Evolutionary conservation across 1,140 invertebrate species (phyloP).

Genomic region (Nylanderia fulva): DNA sequence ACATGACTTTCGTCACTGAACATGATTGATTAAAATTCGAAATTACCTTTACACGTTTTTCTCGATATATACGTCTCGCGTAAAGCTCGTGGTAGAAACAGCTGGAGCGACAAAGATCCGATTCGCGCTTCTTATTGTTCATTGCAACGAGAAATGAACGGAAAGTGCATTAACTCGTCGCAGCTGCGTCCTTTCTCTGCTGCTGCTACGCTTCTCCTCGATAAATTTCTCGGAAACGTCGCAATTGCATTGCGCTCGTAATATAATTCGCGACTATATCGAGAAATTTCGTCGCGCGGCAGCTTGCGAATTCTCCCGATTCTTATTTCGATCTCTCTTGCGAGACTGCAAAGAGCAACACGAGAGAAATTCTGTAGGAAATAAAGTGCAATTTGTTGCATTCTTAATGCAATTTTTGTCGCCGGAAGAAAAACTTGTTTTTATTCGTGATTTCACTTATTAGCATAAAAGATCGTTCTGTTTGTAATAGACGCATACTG

Average conservation of each 20-base stretch:
- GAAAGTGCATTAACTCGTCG: constrained; percentile 39
- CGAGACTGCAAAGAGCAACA: constrained; percentile 7
- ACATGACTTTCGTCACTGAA: neutral
- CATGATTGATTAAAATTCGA: neutral
- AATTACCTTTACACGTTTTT: neutral
- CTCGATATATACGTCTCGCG: too few relatives aligned
- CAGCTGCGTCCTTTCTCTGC: constrained; percentile 16
- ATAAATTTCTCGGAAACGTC: constrained; percentile 43
- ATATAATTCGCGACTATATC: constrained; percentile 36
- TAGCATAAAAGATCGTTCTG: neutral
- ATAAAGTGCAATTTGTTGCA: neutral
- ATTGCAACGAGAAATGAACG: constrained; percentile 15
- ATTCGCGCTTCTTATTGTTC: constrained; percentile 21
- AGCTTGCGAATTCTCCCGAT: constrained; percentile 8
- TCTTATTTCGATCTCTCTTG: neutral
- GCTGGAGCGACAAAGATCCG: constrained; percentile 19
- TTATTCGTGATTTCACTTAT: neutral
- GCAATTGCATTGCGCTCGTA: constrained; percentile 38
- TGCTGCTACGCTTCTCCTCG: neutral
- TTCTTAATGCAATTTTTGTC: neutral
- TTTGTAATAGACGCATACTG: neutral
- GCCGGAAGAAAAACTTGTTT: neutral
- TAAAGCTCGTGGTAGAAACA: neutral
- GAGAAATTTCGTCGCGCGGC: neutral
- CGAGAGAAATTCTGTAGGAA: neutral